Evolutionary conservation across 1,140 invertebrate species (phyloP), one percentile per base, ranked within the genome.

Genomic region (Aphaenogaster rudis): DNA sequence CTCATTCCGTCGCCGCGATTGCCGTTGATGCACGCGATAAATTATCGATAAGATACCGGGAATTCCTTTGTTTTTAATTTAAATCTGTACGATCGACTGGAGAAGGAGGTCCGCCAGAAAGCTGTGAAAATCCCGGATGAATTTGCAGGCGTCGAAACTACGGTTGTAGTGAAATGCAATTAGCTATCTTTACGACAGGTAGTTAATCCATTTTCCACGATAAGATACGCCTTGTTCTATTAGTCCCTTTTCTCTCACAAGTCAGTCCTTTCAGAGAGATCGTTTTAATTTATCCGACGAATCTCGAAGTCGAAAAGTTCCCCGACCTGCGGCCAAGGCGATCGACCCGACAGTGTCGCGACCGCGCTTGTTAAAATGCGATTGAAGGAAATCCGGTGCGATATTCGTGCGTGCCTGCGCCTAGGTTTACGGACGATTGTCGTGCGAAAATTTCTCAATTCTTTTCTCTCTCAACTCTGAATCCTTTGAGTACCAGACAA

Each of bases 331-430:
- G 69, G 45, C 87, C 66, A 64, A 76, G 87, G 74, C 86, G 87
- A 88, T 88, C 87, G 78, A 88, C 76, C 80, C 61, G 50, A 39
- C 52, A 59, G 7, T 50, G 33, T 82, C 28, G 57, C 45, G 87
- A 63, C 88, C 64, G 15, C 21, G 67, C 76, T 57, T 17, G 78
- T 86, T 89, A 86, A 89, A 66, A 86, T 77, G 64, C 88, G 45
- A 74, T 50, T n/a, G 54, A 54, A 86, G 88, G 88, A 90, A 89
- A 90, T 90, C 88, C 84, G 88, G 82, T 81, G 57, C 9, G 88
- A 89, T 54, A 71, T 63, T 33, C 39, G 8, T 45, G 33, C 52
- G 7, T 59, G 74, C 52, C 28, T 82, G 39, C 67, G 67, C 17
- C 67, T 74, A 82, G 57, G 52, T 82, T 59, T 54, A 7, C 33